Evolutionary conservation across 2,113 vertebrate species (phyloP).

Genomic region (Excalfactoria chinensis): DNA sequence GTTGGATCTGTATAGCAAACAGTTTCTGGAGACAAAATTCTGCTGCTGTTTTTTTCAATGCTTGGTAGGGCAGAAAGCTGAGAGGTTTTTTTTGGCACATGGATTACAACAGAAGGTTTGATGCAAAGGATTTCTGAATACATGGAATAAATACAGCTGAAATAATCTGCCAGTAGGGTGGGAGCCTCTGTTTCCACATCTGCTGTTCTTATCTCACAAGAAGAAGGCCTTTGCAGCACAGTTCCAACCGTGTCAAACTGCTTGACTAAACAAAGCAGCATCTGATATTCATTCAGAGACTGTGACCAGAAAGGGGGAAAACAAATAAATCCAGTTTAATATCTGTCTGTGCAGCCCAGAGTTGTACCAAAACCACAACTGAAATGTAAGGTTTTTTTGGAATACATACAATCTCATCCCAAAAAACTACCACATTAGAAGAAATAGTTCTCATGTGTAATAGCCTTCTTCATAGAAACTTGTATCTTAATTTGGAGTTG

Average conservation of each 20-base stretch:
- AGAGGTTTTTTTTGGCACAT: constrained; percentile 48
- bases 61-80: constrained; percentile 26
- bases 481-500: background rate
- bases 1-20: background rate
- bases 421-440: background rate
- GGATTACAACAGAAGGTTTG: constrained; percentile 41
- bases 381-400: background rate
- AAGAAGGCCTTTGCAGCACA: background rate
- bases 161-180: background rate
- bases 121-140: constrained; percentile 26
- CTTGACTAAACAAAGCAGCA: background rate
- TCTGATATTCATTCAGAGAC: background rate
- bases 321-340: background rate
- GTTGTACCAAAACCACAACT: background rate
- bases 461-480: background rate
- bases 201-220: constrained; percentile 12
- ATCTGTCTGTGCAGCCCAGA: background rate
- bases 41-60: constrained; percentile 2
- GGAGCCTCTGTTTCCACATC: background rate
- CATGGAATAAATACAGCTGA: constrained; percentile 41
- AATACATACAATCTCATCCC: background rate
- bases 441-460: background rate
- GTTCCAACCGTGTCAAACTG: background rate
- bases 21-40: constrained; percentile 20
- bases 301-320: background rate